phyloP scores from a whole-genome alignment of 2,888 invertebrate species.

The Coremacera marginata region DNA sequence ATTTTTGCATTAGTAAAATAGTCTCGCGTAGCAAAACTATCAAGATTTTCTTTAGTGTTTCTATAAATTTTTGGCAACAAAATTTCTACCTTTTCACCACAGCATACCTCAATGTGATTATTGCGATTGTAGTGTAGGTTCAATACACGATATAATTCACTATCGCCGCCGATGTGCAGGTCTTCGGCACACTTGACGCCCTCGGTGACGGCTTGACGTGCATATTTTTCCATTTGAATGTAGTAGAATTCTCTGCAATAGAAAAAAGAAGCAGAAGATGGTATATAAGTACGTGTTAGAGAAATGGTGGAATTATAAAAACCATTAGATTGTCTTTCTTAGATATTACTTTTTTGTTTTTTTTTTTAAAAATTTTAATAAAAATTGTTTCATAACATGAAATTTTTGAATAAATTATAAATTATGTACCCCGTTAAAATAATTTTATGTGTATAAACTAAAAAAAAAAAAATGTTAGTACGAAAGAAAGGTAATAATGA shows the following conservation, averaged over 20 bases:
- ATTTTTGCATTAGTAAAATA: background rate
- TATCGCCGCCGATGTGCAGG: conserved; percentile 93
- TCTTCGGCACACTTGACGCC: conserved; percentile 94
- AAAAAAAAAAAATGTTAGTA: too few relatives aligned
- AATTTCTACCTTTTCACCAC: conserved; percentile 44
- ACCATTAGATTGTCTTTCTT: too few relatives aligned
- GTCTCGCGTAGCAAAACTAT: conserved; percentile 11
- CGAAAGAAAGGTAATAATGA: too few relatives aligned
- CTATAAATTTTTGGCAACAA: conserved; percentile 33
- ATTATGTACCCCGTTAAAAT: too few relatives aligned
- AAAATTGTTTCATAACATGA: too few relatives aligned
- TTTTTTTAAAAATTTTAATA: too few relatives aligned
- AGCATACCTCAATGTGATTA: conserved; percentile 71
- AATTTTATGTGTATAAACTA: too few relatives aligned
- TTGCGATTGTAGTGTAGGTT: conserved; percentile 99
- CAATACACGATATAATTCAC: conserved; percentile 96
- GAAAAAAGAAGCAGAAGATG: conserved; percentile 1
- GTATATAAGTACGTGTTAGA: background rate
- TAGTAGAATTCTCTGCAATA: conserved; percentile 98
- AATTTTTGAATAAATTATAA: too few relatives aligned
- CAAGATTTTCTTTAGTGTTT: background rate
- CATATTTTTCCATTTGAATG: conserved; percentile 99
- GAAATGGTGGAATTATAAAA: background rate
- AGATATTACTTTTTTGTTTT: too few relatives aligned
- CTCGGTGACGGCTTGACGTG: conserved; percentile 96